Percentiles rank a stretch among this genome's conserved stretches.
Evolutionary conservation across 30 jellyfish, hydroid and myxozoan species (phyloP).

Genomic region (Hydra vulgaris): DNA sequence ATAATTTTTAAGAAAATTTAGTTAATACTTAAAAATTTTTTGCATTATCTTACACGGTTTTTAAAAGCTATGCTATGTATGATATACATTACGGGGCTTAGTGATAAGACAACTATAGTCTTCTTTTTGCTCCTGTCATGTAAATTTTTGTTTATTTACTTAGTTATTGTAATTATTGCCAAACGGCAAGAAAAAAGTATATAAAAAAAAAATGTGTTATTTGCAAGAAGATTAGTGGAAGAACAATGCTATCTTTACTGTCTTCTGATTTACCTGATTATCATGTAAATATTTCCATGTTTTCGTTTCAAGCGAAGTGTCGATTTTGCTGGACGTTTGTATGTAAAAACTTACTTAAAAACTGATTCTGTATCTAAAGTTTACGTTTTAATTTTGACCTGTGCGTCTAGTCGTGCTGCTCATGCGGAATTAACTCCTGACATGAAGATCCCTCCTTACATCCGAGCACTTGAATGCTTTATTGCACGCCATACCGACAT

Average conservation of each 20-base stretch:
- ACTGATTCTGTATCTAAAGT: conserved; percentile 6
- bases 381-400: not conserved
- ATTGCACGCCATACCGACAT: conserved; percentile 1
- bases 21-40: no score
- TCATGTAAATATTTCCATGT: not conserved
- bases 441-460: conserved; percentile 10
- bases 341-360: not conserved
- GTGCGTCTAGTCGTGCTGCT: not conserved
- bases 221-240: no score
- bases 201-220: no score
- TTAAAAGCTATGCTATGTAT: not conserved
- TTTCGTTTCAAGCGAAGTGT: not conserved
- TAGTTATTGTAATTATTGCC: no score
- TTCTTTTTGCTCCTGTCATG: no score
- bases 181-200: no score
- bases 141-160: no score
- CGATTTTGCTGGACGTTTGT: not conserved
- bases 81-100: no score
- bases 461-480: not conserved
- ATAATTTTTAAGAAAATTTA: no score
- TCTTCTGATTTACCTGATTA: conserved; percentile 25
- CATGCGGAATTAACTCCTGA: conserved; percentile 1
- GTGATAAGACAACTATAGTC: no score
- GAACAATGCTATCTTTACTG: conserved; percentile 16
- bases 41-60: no score